Evolutionary conservation across 2,113 vertebrate genomes (phyloP), one percentile per base, ranked within the genome.

Genomic region (Probosciger aterrimus): DNA sequence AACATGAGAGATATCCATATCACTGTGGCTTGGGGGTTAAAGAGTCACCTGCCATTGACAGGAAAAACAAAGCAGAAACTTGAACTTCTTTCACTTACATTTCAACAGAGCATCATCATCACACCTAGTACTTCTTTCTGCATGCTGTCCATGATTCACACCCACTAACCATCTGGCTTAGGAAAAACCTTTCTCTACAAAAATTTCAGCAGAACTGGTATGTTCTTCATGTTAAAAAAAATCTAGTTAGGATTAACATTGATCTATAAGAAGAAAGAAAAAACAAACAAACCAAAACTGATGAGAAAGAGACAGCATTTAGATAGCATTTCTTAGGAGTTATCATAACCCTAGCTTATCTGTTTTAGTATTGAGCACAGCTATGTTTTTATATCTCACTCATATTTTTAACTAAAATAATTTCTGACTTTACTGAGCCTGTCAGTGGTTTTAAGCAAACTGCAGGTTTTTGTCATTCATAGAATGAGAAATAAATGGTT

Each of bases 101-200:
- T 88, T 74, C 64, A 75, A 63, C 37, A 75, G 20, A 91, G 28
- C 55, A 55, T 71, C 64, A 55, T 74, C 55, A 81, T 78, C 79
- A 70, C 69, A 53, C 37, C 69, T 74, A 60, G 50, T 70, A 59
- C 81, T 86, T 88, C n/a, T 88, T 41, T 77, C 37, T 86, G 43
- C 30, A 18, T 86, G 33, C 14, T 92, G 43, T 53, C 83, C 88
- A 9, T 86, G 77, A 71, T 57, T 93, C 73, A 84, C 47, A 6
- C 95, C 94, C 93, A 96, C 92, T 91, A 94, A 92, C 91, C 94
- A 96, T 52, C 68, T 97, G 96, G 60, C 43, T 94, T 71, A 75
- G 73, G 50, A 86, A 83, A 94, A 96, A 68, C 3, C n/a, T 67
- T 88, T 92, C 37, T 75, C 33, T 77, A 50, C n/a, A 88, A 70